Evolutionary conservation across 2,888 invertebrate species (phyloP), one percentile per base, ranked within the genome.

Genomic region (Eutolmus rufibarbis): DNA sequence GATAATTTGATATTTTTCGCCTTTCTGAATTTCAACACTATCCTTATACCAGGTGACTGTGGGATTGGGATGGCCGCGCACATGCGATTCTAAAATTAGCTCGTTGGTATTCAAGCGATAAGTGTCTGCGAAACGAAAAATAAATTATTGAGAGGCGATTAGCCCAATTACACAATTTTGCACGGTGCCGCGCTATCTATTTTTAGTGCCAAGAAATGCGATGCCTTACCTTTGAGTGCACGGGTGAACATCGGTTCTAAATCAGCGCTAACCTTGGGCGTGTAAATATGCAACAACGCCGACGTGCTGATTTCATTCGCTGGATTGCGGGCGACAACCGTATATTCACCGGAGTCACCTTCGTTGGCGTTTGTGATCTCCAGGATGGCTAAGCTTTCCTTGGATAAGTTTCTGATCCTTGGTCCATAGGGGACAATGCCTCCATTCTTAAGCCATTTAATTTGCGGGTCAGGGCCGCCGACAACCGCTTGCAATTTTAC

Each of bases 401-500:
- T 90, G 66, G 92, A 92, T 90, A 92, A 90, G 88, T 93, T 93
- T 79, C 91, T 91, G 43, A 93, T 89, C 78, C 91, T 90, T 0
- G 91, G 91, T 34, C 92, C 91, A 88, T 91, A 92, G 8, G 89
- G 88, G 0, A 94, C 90, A 88, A 92, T 93, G 88, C 93, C 91
- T 1, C 94, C 95, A 91, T 97, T 95, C 91, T 95, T 96, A 85
- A 94, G 94, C 97, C 97, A 97, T 88, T 95, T 94, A 12, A 97
- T 93, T 51, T 94, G 94, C 8, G 96, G 95, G 88, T 96, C 95
- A 0, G 95, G 95, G 7, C 96, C 96, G 57, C 96, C 93, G 1
- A 97, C 94, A 87, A 96, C 96, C 90, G 97, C 97, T 3, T 96
- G 96, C 56, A 97, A 91, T 92, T 96, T 96, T 5, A 97, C 95